A percentile compares a stretch with the other conserved stretches of the same genome.
phyloP scores from a whole-genome alignment of 1,140 invertebrate species.

The Nephila pilipes region DNA sequence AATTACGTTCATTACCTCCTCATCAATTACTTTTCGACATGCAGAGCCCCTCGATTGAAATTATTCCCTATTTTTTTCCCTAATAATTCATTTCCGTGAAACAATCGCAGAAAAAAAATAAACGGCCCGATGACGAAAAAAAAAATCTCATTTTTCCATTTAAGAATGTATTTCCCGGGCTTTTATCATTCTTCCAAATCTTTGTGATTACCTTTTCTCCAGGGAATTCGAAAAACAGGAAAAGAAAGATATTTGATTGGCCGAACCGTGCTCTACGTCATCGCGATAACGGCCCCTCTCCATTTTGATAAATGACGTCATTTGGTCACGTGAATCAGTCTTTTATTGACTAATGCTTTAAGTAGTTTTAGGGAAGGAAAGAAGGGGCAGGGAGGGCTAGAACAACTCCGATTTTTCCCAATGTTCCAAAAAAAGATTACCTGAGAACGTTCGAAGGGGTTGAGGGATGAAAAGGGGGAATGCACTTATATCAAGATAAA shows the following conservation, averaged over 20 bases:
- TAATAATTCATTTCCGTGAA: conserved; percentile 5
- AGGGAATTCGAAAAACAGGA: not conserved
- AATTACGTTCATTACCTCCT: conserved; percentile 12
- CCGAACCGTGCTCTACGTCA: conserved; percentile 33
- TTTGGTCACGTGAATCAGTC: conserved; percentile 58
- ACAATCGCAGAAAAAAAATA: conserved; percentile 11
- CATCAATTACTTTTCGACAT: conserved; percentile 13
- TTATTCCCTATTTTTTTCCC: not conserved
- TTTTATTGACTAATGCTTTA: conserved; percentile 58
- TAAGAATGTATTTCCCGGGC: conserved; percentile 19
- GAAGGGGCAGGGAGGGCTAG: not conserved
- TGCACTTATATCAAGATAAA: conserved; percentile 28
- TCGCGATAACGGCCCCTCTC: conserved; percentile 43
- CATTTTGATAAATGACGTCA: conserved; percentile 65
- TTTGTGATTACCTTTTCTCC: conserved; percentile 14
- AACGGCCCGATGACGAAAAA: not conserved
- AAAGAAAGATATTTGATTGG: conserved; percentile 37
- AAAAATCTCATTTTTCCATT: not conserved
- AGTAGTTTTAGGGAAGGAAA: conserved; percentile 21
- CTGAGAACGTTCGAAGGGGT: not conserved
- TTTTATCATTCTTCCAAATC: conserved; percentile 9
- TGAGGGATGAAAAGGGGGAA: not conserved
- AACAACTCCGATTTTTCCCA: conserved; percentile 17
- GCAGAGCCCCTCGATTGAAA: not conserved
- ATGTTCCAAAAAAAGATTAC: conserved; percentile 29